phyloP scores from a whole-genome alignment of 2,797 vertebrate species.

The Hemitrygon akajei region DNA sequence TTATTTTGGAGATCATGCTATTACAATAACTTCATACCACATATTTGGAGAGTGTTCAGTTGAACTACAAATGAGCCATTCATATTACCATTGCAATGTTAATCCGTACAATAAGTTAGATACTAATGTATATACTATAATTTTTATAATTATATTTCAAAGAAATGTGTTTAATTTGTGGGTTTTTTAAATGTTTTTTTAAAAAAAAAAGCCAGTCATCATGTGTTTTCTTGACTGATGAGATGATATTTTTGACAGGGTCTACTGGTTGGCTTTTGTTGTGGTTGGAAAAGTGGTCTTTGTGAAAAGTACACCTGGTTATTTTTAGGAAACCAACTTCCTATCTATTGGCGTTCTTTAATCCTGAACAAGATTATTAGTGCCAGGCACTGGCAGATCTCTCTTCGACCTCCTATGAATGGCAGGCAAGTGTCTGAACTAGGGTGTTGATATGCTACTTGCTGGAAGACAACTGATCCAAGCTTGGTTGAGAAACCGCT shows the following conservation, averaged over 20 bases:
- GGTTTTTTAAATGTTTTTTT: neutral
- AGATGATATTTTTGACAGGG: neutral
- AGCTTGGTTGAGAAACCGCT: neutral
- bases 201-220: neutral
- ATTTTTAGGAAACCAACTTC: constrained; percentile 22
- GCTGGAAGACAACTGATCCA: neutral
- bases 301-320: neutral
- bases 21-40: neutral
- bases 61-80: neutral
- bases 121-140: neutral
- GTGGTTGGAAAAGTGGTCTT: neutral
- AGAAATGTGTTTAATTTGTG: neutral
- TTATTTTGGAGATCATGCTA: neutral
- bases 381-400: neutral
- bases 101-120: neutral
- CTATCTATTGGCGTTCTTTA: neutral
- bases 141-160: neutral
- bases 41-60: neutral
- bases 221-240: neutral
- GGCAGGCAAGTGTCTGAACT: neutral
- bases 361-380: neutral
- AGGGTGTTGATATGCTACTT: neutral
- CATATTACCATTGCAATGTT: neutral
- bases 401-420: neutral
- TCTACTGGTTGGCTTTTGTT: neutral